Conservation (phyloP, 2,113 vertebrate genomes). For the Sporophila hypoxantha region DNA sequence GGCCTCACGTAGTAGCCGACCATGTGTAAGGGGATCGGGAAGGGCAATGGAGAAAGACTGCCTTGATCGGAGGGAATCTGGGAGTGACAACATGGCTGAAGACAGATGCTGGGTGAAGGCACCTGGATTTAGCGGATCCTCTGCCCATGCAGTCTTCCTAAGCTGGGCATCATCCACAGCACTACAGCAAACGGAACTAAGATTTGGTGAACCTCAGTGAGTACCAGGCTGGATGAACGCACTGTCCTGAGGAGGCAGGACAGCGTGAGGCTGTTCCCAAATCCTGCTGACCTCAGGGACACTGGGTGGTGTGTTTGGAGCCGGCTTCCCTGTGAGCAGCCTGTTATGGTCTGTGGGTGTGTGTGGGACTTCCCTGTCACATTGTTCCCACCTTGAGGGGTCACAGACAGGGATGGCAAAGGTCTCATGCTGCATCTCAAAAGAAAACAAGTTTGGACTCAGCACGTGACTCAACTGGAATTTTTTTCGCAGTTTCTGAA, state of each 20-base stretch:
- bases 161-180: too few relatives aligned
- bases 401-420: background rate
- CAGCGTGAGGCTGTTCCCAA: background rate
- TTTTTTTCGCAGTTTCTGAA: background rate
- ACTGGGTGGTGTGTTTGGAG: background rate
- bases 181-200: too few relatives aligned
- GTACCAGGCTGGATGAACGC: accelerated
- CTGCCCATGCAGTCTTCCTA: too few relatives aligned
- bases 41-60: too few relatives aligned
- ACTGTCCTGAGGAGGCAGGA: background rate
- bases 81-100: too few relatives aligned
- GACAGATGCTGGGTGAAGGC: too few relatives aligned
- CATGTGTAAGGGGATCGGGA: too few relatives aligned
- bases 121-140: too few relatives aligned
- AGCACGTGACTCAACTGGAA: background rate
- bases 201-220: background rate
- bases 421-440: background rate
- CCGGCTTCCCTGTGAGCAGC: background rate
- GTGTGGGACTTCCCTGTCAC: background rate
- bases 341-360: accelerated
- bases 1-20: too few relatives aligned
- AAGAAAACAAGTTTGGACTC: background rate
- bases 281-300: background rate
- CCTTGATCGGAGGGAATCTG: too few relatives aligned
- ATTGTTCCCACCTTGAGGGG: background rate